These are phyloP conservation scores for Amia ocellicauda DNA, from an alignment of 2,113 vertebrate genomes.

Conservation along the genomic window DNA sequence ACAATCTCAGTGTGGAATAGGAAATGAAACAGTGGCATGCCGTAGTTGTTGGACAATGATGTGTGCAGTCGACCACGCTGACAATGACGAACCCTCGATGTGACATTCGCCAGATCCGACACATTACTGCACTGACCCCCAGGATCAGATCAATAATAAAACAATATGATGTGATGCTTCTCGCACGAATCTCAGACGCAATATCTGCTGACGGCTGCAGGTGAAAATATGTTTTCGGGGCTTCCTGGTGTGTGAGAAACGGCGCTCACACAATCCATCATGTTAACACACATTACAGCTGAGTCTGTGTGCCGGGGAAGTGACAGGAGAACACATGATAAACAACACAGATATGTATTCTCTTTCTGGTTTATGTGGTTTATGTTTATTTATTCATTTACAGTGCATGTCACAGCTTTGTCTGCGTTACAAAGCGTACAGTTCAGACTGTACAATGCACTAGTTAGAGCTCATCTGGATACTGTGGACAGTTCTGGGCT, in stretches of 20 bases:
- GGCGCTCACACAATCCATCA: neutral
- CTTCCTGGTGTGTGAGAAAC: neutral
- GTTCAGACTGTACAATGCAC: too few species aligned
- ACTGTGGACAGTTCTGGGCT: too few species aligned
- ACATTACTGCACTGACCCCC: conserved; percentile 15
- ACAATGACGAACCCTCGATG: conserved; percentile 15
- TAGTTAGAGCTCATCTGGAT: too few species aligned
- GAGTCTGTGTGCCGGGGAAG: neutral
- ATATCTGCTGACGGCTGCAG: conserved; percentile 2
- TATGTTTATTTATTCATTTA: too few species aligned
- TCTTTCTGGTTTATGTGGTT: too few species aligned
- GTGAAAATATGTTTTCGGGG: conserved; percentile 4
- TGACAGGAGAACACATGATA: neutral
- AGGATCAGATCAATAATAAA: conserved; percentile 16
- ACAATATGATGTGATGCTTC: conserved; percentile 11
- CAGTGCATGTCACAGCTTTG: too few species aligned
- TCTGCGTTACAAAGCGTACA: too few species aligned
- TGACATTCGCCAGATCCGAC: conserved; percentile 23
- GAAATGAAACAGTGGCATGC: too few species aligned
- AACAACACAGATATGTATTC: too few species aligned
- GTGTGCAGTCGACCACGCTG: neutral
- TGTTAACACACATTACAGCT: conserved; percentile 11
- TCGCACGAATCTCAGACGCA: neutral
- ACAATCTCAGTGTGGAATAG: too few species aligned
- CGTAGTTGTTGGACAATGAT: too few species aligned